Base-by-base conservation (phyloP, 2,113 vertebrate genomes). In the Dasyprocta punctata region DNA sequence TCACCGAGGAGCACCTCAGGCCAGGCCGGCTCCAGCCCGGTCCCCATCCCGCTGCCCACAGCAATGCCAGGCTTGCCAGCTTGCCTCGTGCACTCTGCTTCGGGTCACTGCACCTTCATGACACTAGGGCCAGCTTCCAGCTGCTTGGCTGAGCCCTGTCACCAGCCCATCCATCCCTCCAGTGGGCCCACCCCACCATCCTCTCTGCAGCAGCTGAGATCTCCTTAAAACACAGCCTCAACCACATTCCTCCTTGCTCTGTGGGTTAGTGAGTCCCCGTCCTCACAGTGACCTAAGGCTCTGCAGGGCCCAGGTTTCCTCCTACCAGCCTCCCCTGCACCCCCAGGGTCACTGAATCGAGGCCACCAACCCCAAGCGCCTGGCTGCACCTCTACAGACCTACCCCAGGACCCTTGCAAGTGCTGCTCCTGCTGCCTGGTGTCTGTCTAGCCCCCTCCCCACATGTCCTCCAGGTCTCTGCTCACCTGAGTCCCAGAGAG, bases 141-240 rank as follows among this genome's bases (percentile, higher is more conserved):
- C 49, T 44, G 26, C 58, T 38, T 41, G 61, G 44, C 54, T 8
- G 8, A 14, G 44, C 19, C 17, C n/a, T 16, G 7, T 36, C 52
- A 28, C 65, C 22, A n/a, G 22, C 44, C 58, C 1, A 44, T 20
- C n/a, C 26, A 13, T 2, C 6, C 1, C 0, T 10, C 61, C 2
- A 22, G 52, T 33, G 63, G 63, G 63, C 63, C 30, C 30, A 33
- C 63, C 16, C 16, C 24, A 17, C 1, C 33, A 60, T 28, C 13
- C 26, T 38, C 10, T n/a, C 17, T 9, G 4, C 5, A 85, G 65
- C 71, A 82, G 56, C 54, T 12, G 30, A 52, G 60, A 67, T 54
- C 47, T 36, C 44, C 10, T 92, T 30, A 67, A 90, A 78, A 63
- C 20, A 88, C 14, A 71, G 14, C 41, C 41, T 17, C 33, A 17